Percentiles rank a stretch among this genome's conserved stretches.
phyloP scores from a whole-genome alignment of 2,113 vertebrate species.

The Glaucidium brasilianum region DNA sequence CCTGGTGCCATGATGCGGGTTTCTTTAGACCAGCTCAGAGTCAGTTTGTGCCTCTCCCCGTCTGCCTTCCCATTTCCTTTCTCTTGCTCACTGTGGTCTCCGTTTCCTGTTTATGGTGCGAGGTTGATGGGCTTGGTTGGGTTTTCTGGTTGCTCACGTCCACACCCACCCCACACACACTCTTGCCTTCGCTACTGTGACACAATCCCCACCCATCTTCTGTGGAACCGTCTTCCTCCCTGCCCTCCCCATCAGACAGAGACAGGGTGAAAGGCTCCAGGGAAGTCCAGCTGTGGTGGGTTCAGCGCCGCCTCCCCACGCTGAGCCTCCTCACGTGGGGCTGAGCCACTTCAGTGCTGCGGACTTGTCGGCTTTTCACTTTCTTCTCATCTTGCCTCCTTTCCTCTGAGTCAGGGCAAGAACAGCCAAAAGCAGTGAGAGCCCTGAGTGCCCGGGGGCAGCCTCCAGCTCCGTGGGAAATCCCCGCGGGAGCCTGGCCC shows the following conservation, averaged over 20 bases:
- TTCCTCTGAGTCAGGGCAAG: neutral
- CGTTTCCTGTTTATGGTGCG: neutral
- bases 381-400: neutral
- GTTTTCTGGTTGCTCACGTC: neutral
- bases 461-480: neutral
- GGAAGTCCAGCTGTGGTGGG: neutral
- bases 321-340: neutral
- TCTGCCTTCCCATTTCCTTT: neutral
- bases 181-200: neutral
- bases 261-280: neutral
- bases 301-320: fast-evolving
- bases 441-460: neutral
- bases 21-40: neutral
- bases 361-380: fast-evolving
- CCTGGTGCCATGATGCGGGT: fast-evolving
- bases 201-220: conserved; percentile 33
- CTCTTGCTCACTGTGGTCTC: neutral
- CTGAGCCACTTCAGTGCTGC: neutral
- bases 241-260: fast-evolving
- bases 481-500: neutral
- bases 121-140: neutral
- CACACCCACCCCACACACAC: fast-evolving
- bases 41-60: neutral
- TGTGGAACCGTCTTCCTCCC: neutral
- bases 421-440: neutral